These are phyloP conservation scores for Campoplex nolae DNA, from an alignment of 2,888 invertebrate species.

Conservation along the genomic window DNA sequence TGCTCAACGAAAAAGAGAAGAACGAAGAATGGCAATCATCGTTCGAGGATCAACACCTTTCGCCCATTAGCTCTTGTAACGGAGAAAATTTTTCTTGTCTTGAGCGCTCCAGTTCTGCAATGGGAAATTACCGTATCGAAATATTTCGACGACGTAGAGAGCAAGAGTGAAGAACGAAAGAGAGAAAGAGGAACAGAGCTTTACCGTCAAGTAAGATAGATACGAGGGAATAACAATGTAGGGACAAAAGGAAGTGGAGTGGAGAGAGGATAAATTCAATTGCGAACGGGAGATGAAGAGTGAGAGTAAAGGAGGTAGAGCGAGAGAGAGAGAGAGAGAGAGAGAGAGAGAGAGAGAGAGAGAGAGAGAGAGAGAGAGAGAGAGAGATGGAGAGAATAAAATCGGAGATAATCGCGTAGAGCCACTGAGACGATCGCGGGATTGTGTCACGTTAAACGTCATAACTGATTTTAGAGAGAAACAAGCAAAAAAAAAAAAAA, in stretches of 20 bases:
- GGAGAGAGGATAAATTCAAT: slow-evolving; percentile 52
- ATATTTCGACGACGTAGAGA: slow-evolving; percentile 18
- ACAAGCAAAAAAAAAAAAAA: neutral
- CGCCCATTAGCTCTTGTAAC: neutral
- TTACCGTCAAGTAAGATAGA: slow-evolving; percentile 62
- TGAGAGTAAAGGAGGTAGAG: slow-evolving; percentile 59
- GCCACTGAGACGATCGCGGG: slow-evolving; percentile 34
- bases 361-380: slow-evolving; percentile 63
- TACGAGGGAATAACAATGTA: slow-evolving; percentile 42
- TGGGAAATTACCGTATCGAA: slow-evolving; percentile 5
- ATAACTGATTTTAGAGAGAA: slow-evolving; percentile 32
- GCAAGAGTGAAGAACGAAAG: slow-evolving; percentile 52
- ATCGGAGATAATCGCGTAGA: slow-evolving; percentile 56
- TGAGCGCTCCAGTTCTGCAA: neutral
- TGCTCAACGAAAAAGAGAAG: neutral
- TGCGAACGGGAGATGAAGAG: slow-evolving; percentile 64
- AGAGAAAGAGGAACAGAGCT: slow-evolving; percentile 41
- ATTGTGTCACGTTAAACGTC: slow-evolving; percentile 37
- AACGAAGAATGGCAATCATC: neutral
- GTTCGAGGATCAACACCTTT: slow-evolving; percentile 12
- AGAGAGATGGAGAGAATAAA: slow-evolving; percentile 58
- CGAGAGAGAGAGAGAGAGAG: slow-evolving; percentile 61
- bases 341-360: slow-evolving; percentile 60
- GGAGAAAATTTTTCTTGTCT: neutral
- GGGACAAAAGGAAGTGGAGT: slow-evolving; percentile 49